These are phyloP conservation scores for Papilio machaon DNA, from an alignment of 1,140 invertebrate species.

Conservation along the genomic window DNA sequence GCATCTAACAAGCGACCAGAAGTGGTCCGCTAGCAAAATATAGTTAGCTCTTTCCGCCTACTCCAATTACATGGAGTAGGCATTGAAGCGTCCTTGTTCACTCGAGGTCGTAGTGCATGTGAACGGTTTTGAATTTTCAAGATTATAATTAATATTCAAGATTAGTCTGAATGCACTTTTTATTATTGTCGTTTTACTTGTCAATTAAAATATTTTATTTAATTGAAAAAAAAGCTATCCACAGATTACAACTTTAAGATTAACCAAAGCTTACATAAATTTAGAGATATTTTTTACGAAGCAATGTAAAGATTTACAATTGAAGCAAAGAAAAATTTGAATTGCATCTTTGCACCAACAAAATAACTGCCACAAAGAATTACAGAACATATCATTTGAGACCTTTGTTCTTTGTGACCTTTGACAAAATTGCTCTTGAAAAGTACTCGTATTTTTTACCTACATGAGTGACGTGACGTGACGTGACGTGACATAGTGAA, in stretches of 20 bases:
- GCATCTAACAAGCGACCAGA: conserved; percentile 15
- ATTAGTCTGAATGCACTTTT: background rate
- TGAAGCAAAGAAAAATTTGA: too few relatives aligned
- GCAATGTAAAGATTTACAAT: too few relatives aligned
- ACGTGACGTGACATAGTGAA: background rate
- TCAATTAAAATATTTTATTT: too few relatives aligned
- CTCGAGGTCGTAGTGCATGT: background rate
- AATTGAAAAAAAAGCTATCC: too few relatives aligned
- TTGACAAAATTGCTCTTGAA: too few relatives aligned
- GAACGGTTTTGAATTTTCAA: background rate
- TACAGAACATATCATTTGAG: too few relatives aligned
- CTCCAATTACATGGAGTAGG: conserved; percentile 21
- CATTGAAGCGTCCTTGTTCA: conserved; percentile 1
- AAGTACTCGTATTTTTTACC: background rate
- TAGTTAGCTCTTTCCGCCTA: background rate
- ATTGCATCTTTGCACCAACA: background rate
- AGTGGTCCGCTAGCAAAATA: conserved; percentile 24
- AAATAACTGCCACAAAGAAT: background rate
- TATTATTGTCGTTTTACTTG: too few relatives aligned
- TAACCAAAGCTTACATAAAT: too few relatives aligned
- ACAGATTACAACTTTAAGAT: too few relatives aligned
- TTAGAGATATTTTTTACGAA: too few relatives aligned
- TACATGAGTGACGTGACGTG: background rate
- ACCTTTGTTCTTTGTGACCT: too few relatives aligned
- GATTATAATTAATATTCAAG: background rate